Evolutionary conservation across 2,888 invertebrate genomes (phyloP), one percentile per base, ranked within the genome.

Genomic region (Pachliopta kotzebuea): DNA sequence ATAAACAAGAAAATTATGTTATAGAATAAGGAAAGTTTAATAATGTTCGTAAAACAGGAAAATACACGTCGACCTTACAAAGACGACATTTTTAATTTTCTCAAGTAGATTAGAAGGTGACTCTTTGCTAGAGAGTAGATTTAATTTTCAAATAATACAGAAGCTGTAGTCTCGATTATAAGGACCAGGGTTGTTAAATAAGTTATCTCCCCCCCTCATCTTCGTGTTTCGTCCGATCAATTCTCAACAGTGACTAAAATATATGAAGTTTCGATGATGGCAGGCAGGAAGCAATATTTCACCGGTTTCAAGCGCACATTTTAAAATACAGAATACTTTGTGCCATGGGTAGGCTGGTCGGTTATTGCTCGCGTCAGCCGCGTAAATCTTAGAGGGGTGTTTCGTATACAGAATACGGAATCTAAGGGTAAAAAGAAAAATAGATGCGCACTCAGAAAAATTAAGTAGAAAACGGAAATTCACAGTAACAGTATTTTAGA

Each of bases 361-460:
- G 84, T 86, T 87, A 88, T 86, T 86, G 86, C 84, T 79, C 81
- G 83, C 85, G 84, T 84, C 79, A 82, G 76, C 76, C 75, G 77
- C 84, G 85, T 88, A 88, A 88, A 89, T 88, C 88, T 88, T 88
- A 72, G 77, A 81, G 77, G 84, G 79, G 74, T 67, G 70, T 75
- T 74, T 74, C 76, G 78, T 75, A 78, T 74, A 81, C 77, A 76
- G 75, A 76, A 68, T 54, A 81, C 77, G 75, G 75, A 76, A 67
- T 21, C 70, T 69, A 67, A 75, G 74, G 75, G 75, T 78, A 77
- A 77, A 75, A 85, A 84, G 84, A 80, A 81, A 85, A 86, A 85
- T 84, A 86, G 83, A 87, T 84, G 83, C 80, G 83, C 86, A 85
- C 85, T 88, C 84, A 85, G 76, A 87, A 85, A 87, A 86, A 86